These are phyloP conservation scores for Mus spretus DNA, from an alignment of 2,797 vertebrate genomes.

Conservation along the genomic window DNA sequence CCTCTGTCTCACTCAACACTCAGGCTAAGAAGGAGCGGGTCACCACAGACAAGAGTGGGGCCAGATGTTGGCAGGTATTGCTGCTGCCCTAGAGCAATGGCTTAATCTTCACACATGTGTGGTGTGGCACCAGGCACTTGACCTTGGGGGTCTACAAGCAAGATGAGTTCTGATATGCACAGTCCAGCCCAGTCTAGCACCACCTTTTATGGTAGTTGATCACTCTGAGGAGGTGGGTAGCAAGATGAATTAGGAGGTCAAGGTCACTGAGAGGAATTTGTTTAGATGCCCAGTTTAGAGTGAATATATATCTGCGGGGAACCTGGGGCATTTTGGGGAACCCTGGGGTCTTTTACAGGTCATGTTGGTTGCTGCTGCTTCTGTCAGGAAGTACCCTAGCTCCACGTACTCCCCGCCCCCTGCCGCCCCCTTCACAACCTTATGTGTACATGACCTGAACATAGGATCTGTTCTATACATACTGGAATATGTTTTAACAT, in stretches of 20 bases:
- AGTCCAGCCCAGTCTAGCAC: neutral
- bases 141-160: neutral
- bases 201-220: neutral
- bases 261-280: neutral
- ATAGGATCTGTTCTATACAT: constrained; percentile 86
- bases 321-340: rapidly evolving
- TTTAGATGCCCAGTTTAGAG: neutral
- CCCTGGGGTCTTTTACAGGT: neutral
- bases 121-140: too few relatives aligned
- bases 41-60: neutral
- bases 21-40: neutral
- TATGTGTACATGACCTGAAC: constrained; percentile 71
- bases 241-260: neutral
- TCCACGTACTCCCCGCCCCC: constrained; percentile 60
- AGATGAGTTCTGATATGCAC: rapidly evolving
- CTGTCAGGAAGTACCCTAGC: constrained; percentile 45
- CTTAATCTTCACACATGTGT: neutral
- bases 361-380: neutral
- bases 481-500: constrained; percentile 85
- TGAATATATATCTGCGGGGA: rapidly evolving
- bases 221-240: rapidly evolving
- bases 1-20: neutral
- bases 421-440: constrained; percentile 69
- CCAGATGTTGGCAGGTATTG: neutral
- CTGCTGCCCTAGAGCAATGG: neutral